Base-by-base conservation (phyloP, 2,113 vertebrate genomes). In the Colinus virginianus region DNA sequence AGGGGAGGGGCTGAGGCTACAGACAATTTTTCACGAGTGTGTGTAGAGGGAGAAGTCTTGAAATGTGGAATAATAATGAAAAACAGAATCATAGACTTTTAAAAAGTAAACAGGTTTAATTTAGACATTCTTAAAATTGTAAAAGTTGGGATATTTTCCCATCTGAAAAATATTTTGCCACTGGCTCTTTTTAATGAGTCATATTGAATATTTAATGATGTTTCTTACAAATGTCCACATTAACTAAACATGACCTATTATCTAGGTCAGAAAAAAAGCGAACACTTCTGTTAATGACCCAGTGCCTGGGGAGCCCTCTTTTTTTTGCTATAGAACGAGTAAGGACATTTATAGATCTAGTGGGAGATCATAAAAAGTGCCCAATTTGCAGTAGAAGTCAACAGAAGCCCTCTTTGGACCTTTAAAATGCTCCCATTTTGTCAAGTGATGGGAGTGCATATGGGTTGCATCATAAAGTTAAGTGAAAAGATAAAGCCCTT, bases 241-340 rank as follows among this genome's bases (percentile, higher is more conserved):
- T 82, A 95, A 76, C 55, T 92, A 90, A 75, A 28, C 21, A 38
- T 63, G 84, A 85, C 84, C 87, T 40, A 36, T 89, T 95, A 82
- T 85, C 81, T 72, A 95, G 84, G 59, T 45, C 75, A 89, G 78
- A 49, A 92, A 49, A 92, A 95, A 92, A 94, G 63, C 85, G 67
- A 94, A 70, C 55, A 46, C 23, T 87, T 91, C 22, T 4, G 0
- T 82, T 92, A 95, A 91, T 87, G 59, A 78, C n/a, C 71, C 32
- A 66, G 0, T 82, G 84, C 23, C 67, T 87, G 23, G 58, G 75
- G 90, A 95, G 32, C 49, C 21, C 7, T 87, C n/a, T 66, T 82
- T 89, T 79, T 82, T 95, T 87, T 85, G 77, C 28, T 53, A 79
- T 55, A 42, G 84, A 89, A 89, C 10, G 62, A 89, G 59, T 69